Evolutionary conservation across 2,888 invertebrate genomes (phyloP).

Genomic region (Yponomeuta plumbellus): DNA sequence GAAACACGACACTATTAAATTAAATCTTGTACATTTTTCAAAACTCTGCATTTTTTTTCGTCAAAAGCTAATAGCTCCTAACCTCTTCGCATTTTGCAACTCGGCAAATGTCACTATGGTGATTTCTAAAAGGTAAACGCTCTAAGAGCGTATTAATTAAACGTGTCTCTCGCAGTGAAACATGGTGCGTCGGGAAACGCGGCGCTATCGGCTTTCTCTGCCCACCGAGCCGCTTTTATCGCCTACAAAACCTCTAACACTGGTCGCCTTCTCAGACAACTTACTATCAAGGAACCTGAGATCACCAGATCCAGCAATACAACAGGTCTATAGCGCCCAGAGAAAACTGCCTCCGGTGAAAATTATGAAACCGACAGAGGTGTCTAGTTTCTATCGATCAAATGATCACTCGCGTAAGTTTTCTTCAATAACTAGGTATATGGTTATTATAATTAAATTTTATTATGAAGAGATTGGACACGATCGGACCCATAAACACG

Average conservation of each 20-base stretch:
- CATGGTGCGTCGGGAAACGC: slow-evolving; percentile 47
- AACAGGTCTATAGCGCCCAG: slow-evolving; percentile 34
- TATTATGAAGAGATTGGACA: background rate
- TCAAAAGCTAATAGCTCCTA: background rate
- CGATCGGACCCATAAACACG: background rate
- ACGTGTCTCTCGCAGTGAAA: background rate
- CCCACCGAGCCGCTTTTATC: slow-evolving; percentile 47
- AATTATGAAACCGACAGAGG: slow-evolving; percentile 55
- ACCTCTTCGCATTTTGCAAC: background rate
- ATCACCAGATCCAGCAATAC: background rate
- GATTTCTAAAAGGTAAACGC: slow-evolving; percentile 1
- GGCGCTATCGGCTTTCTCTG: slow-evolving; percentile 60
- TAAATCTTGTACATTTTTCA: too few species aligned
- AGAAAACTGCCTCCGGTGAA: slow-evolving; percentile 54
- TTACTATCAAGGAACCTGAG: background rate
- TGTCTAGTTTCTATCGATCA: slow-evolving; percentile 16
- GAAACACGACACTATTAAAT: too few species aligned
- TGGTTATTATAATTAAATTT: background rate
- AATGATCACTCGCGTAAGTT: background rate
- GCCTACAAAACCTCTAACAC: slow-evolving; percentile 22
- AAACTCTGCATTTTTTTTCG: too few species aligned
- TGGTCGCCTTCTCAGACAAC: background rate
- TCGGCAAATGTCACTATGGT: too few species aligned
- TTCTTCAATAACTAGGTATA: background rate
- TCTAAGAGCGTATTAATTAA: slow-evolving; percentile 1